Conservation (phyloP, 1,140 invertebrate genomes). For the Papilio helenus region DNA sequence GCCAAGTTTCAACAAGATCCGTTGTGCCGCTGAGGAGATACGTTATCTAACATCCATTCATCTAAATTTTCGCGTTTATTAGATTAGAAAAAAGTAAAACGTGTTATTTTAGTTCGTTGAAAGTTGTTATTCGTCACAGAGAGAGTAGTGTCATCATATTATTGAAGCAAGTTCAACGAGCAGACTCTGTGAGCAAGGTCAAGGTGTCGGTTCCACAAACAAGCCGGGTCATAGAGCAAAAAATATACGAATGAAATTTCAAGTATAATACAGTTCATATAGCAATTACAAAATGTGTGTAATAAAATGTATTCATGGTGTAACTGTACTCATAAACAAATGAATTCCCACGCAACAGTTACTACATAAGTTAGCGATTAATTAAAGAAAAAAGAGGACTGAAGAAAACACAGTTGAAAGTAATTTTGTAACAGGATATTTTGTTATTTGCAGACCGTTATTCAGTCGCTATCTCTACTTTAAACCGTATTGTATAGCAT, state of each 20-base stretch:
- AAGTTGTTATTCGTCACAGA: not conserved
- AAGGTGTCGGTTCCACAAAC: not conserved
- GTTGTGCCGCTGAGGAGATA: too few relatives aligned
- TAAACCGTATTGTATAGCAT: not conserved
- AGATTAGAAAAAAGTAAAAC: too few relatives aligned
- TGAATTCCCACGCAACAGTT: not conserved
- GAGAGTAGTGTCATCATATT: not conserved
- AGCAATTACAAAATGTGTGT: not conserved
- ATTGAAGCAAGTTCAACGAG: not conserved
- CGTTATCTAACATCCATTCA: too few relatives aligned
- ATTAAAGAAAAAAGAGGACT: not conserved
- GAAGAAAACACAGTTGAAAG: too few relatives aligned
- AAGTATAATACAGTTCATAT: not conserved
- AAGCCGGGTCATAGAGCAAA: not conserved
- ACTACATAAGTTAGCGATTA: not conserved
- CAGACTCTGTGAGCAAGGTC: not conserved
- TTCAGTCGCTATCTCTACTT: not conserved
- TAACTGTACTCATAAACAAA: not conserved
- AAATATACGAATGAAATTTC: not conserved
- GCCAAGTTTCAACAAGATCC: too few relatives aligned
- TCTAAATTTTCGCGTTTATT: too few relatives aligned
- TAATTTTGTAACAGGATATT: not conserved
- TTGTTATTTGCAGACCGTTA: not conserved
- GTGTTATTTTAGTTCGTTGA: not conserved
- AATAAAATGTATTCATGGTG: not conserved